Evolutionary conservation across 2,113 vertebrate species (phyloP), one percentile per base, ranked within the genome.

Genomic region (Echinops telfairi): DNA sequence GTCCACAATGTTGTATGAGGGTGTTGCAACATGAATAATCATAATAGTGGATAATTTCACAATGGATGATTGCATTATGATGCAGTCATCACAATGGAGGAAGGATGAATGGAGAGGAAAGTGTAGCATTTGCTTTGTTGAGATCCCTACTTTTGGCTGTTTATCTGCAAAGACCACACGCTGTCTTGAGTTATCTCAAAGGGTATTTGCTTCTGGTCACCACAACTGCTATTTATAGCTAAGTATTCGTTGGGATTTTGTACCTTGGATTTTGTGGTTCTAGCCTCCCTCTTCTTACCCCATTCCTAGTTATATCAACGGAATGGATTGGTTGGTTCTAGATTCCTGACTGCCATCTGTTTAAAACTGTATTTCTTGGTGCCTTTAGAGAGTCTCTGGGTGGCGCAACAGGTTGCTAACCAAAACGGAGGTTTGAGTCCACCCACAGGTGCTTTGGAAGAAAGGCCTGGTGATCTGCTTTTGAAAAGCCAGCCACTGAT

Each of bases 111-210:
- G 47, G 66, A 83, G 25, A 89, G 31, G 58, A 79, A 10, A 60
- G 27, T 20, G 77, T 76, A 31, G 68, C 1, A 0, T 0, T 20
- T 22, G 31, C 2, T 86, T 6, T 68, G 27, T 83, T 77, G 6
- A 47, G n/a, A 36, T 7, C 38, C 0, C 25, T 60, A 38, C 58
- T 33, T 0, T 12, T 9, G 29, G 27, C 47, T 20, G 0, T 57
- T 64, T 38, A 40, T n/a, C 84, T 73, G 12, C 66, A 29, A 1
- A 81, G 53, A 57, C 57, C 31, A 0, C 31, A 0, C 40, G 76
- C 0, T 58, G n/a, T 40, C 70, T 3, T 25, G 29, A n/a, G 60
- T 79, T 29, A 0, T 47, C 53, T 88, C 57, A 23, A 73, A 27
- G 6, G 10, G 27, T 71, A 14, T 6, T 57, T 60, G 81, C 58